Conservation (phyloP, 2,113 vertebrate genomes). For the Calonectris borealis region DNA sequence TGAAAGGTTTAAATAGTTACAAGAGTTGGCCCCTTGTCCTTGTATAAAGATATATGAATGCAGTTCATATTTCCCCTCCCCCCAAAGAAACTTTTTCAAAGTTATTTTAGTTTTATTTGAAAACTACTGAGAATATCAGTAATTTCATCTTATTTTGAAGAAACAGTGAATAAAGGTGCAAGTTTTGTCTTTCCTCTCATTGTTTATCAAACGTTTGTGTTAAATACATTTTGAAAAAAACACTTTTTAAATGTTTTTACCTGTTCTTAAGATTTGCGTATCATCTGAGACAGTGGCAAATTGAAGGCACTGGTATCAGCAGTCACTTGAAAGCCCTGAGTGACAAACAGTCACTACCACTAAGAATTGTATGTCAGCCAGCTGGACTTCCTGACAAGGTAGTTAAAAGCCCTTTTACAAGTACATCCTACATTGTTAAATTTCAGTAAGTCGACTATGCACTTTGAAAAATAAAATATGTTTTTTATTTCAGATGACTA, state of each 20-base stretch:
- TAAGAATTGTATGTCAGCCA: conserved; percentile 96
- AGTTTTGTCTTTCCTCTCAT: neutral
- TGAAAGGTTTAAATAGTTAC: neutral
- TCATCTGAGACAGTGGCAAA: conserved; percentile 98
- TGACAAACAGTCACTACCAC: conserved; percentile 95
- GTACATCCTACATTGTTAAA: neutral
- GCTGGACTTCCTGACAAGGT: conserved; percentile 98
- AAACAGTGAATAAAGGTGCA: neutral
- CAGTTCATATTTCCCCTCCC: neutral
- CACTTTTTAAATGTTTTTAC: neutral
- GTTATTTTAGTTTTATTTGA: neutral
- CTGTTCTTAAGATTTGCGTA: conserved; percentile 88
- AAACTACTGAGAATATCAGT: neutral
- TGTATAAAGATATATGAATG: neutral
- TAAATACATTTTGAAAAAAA: neutral
- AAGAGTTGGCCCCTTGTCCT: neutral
- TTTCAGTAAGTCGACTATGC: neutral
- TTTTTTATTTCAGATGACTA: conserved; percentile 90
- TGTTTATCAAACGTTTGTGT: neutral
- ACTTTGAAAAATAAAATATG: neutral
- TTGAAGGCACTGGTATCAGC: conserved; percentile 97
- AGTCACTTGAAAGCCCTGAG: conserved; percentile 98
- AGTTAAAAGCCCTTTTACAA: neutral
- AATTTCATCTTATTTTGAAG: neutral
- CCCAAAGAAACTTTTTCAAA: neutral